Percentiles rank a stretch among this genome's conserved stretches.
These are phyloP conservation scores for Nyctereutes procyonoides DNA, from an alignment of 2,113 vertebrate species.

Conservation along the genomic window DNA sequence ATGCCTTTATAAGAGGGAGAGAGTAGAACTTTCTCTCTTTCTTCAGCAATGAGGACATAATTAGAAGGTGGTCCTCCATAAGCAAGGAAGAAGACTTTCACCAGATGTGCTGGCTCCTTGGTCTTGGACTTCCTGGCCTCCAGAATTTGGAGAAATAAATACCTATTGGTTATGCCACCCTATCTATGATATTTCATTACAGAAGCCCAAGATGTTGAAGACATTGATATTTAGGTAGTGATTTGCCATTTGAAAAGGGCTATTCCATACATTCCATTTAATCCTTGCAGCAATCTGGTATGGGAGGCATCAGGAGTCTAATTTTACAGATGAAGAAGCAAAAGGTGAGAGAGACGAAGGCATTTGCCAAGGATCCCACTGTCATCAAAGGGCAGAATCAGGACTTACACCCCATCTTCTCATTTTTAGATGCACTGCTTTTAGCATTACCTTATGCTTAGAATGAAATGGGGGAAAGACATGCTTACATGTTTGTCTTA, in stretches of 20 bases:
- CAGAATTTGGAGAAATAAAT: slow-evolving; percentile 15
- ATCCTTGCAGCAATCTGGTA: background rate
- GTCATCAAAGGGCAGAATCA: background rate
- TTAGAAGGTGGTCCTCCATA: background rate
- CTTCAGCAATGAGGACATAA: background rate
- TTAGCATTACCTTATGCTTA: background rate
- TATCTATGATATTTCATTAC: background rate
- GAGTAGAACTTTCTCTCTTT: background rate
- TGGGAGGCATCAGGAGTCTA: background rate
- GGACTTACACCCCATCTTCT: background rate
- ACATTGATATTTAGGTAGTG: background rate
- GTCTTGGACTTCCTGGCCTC: background rate
- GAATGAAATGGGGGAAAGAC: background rate
- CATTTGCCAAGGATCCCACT: background rate
- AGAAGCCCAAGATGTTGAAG: background rate
- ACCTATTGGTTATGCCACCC: background rate
- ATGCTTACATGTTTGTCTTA: background rate
- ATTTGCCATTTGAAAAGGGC: background rate
- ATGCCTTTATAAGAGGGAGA: background rate
- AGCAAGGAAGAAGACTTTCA: background rate
- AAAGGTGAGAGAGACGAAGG: background rate
- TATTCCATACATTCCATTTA: background rate
- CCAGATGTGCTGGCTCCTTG: background rate
- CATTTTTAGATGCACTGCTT: background rate
- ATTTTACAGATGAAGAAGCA: background rate